Evolutionary conservation across 2,888 invertebrate species (phyloP), one percentile per base, ranked within the genome.

Genomic region (Chelonus formosanus): DNA sequence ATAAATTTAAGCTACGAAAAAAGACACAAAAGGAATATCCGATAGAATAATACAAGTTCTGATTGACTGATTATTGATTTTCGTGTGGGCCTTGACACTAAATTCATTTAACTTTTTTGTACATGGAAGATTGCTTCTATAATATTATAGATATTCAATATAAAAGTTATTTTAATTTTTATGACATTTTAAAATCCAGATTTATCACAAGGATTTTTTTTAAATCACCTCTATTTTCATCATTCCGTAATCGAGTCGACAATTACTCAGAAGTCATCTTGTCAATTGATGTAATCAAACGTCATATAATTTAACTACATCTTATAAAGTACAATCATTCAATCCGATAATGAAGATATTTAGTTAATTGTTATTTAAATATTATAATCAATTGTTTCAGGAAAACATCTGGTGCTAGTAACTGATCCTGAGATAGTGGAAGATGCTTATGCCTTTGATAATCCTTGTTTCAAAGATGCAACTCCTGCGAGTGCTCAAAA

Each of bases 361-460:
- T 20, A 10, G 31, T 48, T 20, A 59, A 8, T 54, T 20, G 48
- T 40, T 63, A 58, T 64, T 59, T 31, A 58, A 20, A 20, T 20
- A 31, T 64, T 34, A 45, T 57, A 40, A 71, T 68, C 45, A 50
- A 6, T 62, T 5, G n/a, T 85, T 85, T 61, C 88, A 92, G 92
- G 90, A 73, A 90, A 91, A 78, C 91, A 91, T 76, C 85, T 92
- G 68, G 91, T 92, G 40, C 86, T 92, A 80, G 89, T 90, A 71
- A 90, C 90, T 36, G 92, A 92, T 80, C 91, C 92, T 0, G 92
- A 92, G 78, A 90, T 89, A 63, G 91, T 91, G n/a, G 91, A 90
- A 72, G 90, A 89, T 73, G 90, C 91, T 74, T 93, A 90, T 80
- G 92, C 92, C 0, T 93, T 92, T 83, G 93, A 93, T 84, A 93